These are phyloP conservation scores for Germaria angustata DNA, from an alignment of 2,888 invertebrate genomes.

Conservation along the genomic window DNA sequence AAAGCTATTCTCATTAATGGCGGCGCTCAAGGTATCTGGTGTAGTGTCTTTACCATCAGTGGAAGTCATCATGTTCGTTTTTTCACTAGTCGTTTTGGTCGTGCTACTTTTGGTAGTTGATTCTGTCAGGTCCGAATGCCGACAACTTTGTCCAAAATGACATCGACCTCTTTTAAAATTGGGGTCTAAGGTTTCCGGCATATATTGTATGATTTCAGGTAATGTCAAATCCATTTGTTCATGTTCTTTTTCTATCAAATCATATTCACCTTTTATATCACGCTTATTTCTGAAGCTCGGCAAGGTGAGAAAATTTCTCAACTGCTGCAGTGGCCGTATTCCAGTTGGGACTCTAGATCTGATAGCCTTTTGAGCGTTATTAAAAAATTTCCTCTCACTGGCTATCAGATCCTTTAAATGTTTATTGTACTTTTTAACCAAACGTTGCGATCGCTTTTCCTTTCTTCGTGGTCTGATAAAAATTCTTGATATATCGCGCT, in stretches of 20 bases:
- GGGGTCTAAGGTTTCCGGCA: slow-evolving; percentile 77
- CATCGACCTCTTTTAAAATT: slow-evolving; percentile 75
- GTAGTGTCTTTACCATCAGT: not conserved
- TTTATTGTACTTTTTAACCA: slow-evolving; percentile 73
- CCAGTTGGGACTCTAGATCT: not conserved
- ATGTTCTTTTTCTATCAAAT: slow-evolving; percentile 75
- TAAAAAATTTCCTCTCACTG: not conserved
- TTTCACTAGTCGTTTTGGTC: not conserved
- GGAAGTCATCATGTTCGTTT: not conserved
- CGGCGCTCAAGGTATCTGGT: not conserved
- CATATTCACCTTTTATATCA: slow-evolving; percentile 78
- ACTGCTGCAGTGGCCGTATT: slow-evolving; percentile 25
- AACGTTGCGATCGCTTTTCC: slow-evolving; percentile 71
- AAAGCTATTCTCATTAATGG: not conserved
- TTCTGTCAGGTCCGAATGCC: not conserved
- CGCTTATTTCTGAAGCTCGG: slow-evolving; percentile 68
- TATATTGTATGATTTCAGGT: slow-evolving; percentile 78
- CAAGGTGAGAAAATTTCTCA: slow-evolving; percentile 17
- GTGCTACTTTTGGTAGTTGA: not conserved
- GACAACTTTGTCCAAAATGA: slow-evolving; percentile 70
- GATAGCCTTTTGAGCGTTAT: not conserved
- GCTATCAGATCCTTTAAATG: slow-evolving; percentile 61
- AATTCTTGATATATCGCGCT: slow-evolving; percentile 71
- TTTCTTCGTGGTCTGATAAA: slow-evolving; percentile 69
- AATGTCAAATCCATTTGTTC: slow-evolving; percentile 74